Evolutionary conservation across 2,113 vertebrate genomes (phyloP), one percentile per base, ranked within the genome.

Genomic region (Stigmatopora argus): DNA sequence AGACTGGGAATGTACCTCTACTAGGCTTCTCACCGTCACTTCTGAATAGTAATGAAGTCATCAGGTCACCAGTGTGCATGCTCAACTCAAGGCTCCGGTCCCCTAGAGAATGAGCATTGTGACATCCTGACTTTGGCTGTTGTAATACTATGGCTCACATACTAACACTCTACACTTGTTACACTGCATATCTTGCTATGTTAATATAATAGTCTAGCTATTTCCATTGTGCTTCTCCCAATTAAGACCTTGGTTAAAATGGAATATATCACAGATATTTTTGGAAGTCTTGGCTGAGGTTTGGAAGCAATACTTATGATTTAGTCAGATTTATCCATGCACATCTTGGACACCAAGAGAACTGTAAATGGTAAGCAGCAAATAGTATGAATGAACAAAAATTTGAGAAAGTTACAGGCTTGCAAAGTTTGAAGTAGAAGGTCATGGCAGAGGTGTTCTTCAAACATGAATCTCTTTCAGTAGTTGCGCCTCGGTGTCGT

Each of bases 41-140:
- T 87, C 71, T 79, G 84, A 81, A 90, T 90, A 75, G 66, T 87
- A 85, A 89, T 89, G 83, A 88, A 80, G 86, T 85, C 84, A 83
- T 68, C 57, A 35, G 71, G 66, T 71, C 69, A 73, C 83, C 74
- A 73, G 67, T 55, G 67, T 67, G 61, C 65, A 72, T 11, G 23
- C 66, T 77, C 77, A 65, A 35, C 57, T 70, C 46, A 66, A 80
- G 57, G 57, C 76, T 72, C 72, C 72, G 51, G 52, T 71, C 49
- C 72, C 71, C 71, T 58, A 70, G 69, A 77, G 66, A 66, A 18
- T 66, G 72, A 67, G 55, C 51, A 7, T 17, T 62, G 47, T 69
- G 66, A 78, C 51, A 82, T 31, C 48, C 65, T 4, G 13, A 63
- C 48, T 65, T 49, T 56, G 19, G 63, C 23, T 61, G 60, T 62